Percentiles rank a stretch among this genome's conserved stretches.
Conservation (phyloP, 1,140 invertebrate genomes). For the Scaptomyza pallida region DNA sequence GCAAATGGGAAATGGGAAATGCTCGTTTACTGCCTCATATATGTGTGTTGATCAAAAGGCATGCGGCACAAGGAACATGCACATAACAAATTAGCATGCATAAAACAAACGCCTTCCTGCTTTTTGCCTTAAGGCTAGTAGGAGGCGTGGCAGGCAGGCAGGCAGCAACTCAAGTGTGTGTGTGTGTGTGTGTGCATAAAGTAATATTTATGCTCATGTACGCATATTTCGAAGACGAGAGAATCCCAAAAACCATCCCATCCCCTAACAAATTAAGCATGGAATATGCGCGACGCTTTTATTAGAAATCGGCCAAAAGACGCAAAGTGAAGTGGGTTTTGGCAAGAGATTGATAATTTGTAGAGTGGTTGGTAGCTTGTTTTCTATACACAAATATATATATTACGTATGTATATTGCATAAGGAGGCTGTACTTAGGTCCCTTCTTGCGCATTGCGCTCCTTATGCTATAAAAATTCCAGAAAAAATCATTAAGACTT, state of each 20-base stretch:
- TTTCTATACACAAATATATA: conserved; percentile 9
- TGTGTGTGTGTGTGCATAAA: conserved; percentile 57
- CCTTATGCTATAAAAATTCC: conserved; percentile 58
- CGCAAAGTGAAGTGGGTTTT: background rate
- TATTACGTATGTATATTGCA: conserved; percentile 8
- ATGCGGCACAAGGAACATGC: conserved; percentile 57
- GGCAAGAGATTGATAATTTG: conserved; percentile 23
- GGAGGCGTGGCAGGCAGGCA: background rate
- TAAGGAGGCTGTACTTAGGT: conserved; percentile 15
- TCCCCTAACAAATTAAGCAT: conserved; percentile 71
- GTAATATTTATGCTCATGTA: conserved; percentile 72
- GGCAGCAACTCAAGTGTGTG: conserved; percentile 10
- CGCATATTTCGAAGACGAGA: conserved; percentile 21
- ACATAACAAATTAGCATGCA: conserved; percentile 78
- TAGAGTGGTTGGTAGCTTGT: conserved; percentile 9
- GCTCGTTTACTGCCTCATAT: conserved; percentile 26
- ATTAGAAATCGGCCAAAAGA: conserved; percentile 61
- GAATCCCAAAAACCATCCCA: background rate
- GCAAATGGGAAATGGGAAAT: too few species aligned
- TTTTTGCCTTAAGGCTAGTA: background rate
- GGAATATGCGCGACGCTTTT: conserved; percentile 70
- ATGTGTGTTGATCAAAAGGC: conserved; percentile 65
- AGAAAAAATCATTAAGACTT: conserved; percentile 48
- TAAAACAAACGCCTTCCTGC: conserved; percentile 43
- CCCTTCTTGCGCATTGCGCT: background rate